Percentiles rank a stretch among this genome's conserved stretches.
These are phyloP conservation scores for Malacosoma neustria DNA, from an alignment of 2,888 invertebrate species.

Conservation along the genomic window DNA sequence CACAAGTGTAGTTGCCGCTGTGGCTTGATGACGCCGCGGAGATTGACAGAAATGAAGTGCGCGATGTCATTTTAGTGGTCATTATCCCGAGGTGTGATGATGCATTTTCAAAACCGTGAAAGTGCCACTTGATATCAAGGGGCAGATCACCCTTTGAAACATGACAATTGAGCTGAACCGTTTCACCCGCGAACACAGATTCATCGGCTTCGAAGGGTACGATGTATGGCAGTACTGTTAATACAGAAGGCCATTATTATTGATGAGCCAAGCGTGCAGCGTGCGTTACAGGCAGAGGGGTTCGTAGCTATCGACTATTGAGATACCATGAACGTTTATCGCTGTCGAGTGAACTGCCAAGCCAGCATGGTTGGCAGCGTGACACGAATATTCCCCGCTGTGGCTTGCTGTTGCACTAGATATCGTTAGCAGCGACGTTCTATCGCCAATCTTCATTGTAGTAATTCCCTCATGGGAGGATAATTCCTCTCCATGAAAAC, in stretches of 20 bases:
- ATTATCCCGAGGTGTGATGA: conserved; percentile 77
- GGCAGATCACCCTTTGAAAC: conserved; percentile 85
- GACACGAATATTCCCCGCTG: conserved; percentile 82
- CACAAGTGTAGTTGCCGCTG: conserved; percentile 85
- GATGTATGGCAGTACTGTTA: conserved; percentile 80
- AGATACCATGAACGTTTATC: conserved; percentile 81
- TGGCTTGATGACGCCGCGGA: conserved; percentile 80
- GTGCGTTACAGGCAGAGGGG: conserved; percentile 51
- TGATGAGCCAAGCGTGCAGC: conserved; percentile 66
- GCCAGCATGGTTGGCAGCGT: conserved; percentile 80
- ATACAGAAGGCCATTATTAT: conserved; percentile 60
- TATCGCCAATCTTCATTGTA: conserved; percentile 75
- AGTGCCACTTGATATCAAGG: conserved; percentile 82
- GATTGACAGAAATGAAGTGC: conserved; percentile 82
- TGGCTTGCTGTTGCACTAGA: conserved; percentile 77
- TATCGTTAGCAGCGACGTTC: conserved; percentile 79
- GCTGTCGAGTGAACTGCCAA: conserved; percentile 75
- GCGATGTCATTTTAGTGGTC: conserved; percentile 78
- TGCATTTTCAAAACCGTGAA: conserved; percentile 77
- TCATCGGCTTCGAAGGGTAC: conserved; percentile 79
- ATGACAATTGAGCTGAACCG: conserved; percentile 79
- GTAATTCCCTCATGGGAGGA: conserved; percentile 71
- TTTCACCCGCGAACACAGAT: conserved; percentile 80
- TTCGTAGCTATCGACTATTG: conserved; percentile 24
- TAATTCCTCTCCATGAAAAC: conserved; percentile 77